Base-by-base conservation (phyloP, 1,140 invertebrate species). In the Drosophila sturtevanti region DNA sequence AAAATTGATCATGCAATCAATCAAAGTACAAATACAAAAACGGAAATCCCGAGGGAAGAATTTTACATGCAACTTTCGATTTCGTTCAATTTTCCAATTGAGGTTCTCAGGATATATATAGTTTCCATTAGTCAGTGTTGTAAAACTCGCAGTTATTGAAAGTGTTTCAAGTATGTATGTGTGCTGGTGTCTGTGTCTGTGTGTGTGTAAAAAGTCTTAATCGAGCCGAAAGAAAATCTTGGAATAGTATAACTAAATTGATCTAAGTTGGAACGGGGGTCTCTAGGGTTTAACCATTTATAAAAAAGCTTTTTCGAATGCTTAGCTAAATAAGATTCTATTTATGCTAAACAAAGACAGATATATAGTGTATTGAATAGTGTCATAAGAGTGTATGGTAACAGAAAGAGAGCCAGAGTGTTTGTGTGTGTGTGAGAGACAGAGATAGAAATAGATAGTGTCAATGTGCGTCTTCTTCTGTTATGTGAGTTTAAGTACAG, bases 1-100 rank as follows among this genome's bases (percentile, higher is more conserved):
- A 87, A 78, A 48, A 74, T 81, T 67, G 72, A 58, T 77, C 82
- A 87, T 87, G 82, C 82, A 77, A 52, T 65, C 62, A 72, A 48
- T 9, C 41, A 48, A 48, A 78, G 79, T 74, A 66, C 79, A 86
- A 63, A 77, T 61, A 68, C 65, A 77, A 68, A 78, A 59, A 69
- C 70, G 71, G 64, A 89, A 82, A 69, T 68, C 64, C 34, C 71
- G 66, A 68, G 41, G 41, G 41, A 48, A 48, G 63, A 68, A 64
- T 59, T 55, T 56, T 37, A 55, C 84, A 86, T 86, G 82, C 84
- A 86, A 41, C 31, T 68, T 74, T 70, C 6, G 44, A 71, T 56
- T 48, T 67, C 24, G 58, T 38, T 66, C 44, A 66, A 21, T 41
- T 70, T 68, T 80, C 68, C 82, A 79, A 85, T 86, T 12, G 35